Evolutionary conservation across 1,140 invertebrate species (phyloP).

Genomic region (Mesaphorura yosii): DNA sequence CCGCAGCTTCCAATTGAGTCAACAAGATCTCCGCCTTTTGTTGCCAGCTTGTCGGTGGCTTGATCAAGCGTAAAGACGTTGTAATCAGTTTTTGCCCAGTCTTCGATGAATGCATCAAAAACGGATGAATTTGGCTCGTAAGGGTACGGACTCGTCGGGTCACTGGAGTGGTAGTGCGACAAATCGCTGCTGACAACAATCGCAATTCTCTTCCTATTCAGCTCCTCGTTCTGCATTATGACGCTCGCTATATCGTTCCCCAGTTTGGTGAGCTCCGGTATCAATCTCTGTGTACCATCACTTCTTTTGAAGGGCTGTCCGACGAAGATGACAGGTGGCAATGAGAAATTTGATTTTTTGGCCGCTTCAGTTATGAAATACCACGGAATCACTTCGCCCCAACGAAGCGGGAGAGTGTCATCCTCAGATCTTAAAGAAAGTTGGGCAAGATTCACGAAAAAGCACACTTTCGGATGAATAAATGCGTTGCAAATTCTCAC

Average conservation of each 20-base stretch:
- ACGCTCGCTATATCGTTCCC: slow-evolving; percentile 6
- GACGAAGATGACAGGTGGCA: slow-evolving; percentile 13
- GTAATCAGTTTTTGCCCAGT: slow-evolving; percentile 17
- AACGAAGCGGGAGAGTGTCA: background rate
- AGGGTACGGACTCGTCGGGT: slow-evolving; percentile 19
- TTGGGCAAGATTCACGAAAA: background rate
- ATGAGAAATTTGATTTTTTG: background rate
- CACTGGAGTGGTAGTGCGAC: slow-evolving; percentile 18
- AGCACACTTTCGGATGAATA: background rate
- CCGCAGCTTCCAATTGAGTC: slow-evolving; percentile 13
- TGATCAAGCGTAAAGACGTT: background rate
- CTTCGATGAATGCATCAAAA: slow-evolving; percentile 9
- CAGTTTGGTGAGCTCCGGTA: slow-evolving; percentile 9
- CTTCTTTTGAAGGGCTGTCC: slow-evolving; percentile 1
- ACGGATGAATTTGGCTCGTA: background rate
- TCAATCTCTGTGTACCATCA: background rate
- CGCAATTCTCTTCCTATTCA: slow-evolving; percentile 12
- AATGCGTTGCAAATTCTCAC: slow-evolving; percentile 7
- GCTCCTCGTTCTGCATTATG: background rate
- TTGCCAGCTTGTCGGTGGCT: background rate
- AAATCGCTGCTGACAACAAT: slow-evolving; percentile 22
- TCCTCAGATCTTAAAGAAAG: background rate
- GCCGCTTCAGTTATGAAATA: slow-evolving; percentile 22
- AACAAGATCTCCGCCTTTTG: slow-evolving; percentile 6
- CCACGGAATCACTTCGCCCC: slow-evolving; percentile 24